These are phyloP conservation scores for Schizaphis graminum DNA, from an alignment of 2,888 invertebrate species.

Conservation along the genomic window DNA sequence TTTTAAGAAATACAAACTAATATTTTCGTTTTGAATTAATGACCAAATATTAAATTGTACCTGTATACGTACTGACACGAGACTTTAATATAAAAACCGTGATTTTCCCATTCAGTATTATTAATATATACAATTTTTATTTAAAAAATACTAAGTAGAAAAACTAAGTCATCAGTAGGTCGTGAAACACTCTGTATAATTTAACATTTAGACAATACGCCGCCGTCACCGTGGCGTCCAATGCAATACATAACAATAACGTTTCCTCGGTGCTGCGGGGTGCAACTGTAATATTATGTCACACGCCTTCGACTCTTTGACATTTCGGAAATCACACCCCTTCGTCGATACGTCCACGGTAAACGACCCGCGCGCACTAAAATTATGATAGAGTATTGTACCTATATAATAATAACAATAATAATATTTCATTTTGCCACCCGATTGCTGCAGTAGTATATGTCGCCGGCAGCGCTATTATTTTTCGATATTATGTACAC, in stretches of 20 bases:
- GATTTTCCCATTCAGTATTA: background rate
- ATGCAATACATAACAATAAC: background rate
- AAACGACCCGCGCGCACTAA: background rate
- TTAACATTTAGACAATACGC: background rate
- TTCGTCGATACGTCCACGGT: background rate
- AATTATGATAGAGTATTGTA: background rate
- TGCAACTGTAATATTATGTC: background rate
- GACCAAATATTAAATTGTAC: background rate
- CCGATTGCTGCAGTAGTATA: background rate
- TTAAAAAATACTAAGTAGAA: background rate
- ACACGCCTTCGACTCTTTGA: constrained; percentile 12
- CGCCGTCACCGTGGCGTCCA: background rate
- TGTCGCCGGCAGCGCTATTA: background rate
- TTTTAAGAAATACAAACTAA: background rate
- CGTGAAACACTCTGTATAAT: background rate
- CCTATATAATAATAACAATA: background rate
- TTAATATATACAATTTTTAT: background rate
- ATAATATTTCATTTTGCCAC: constrained; percentile 4
- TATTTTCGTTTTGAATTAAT: background rate
- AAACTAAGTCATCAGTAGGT: background rate
- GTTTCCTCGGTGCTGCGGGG: background rate
- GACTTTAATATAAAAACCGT: background rate
- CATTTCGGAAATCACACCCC: constrained; percentile 3
- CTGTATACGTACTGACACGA: background rate
- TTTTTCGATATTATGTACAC: background rate